Base-by-base conservation (phyloP, 2,888 invertebrate species). In the Clistopyga incitator region DNA sequence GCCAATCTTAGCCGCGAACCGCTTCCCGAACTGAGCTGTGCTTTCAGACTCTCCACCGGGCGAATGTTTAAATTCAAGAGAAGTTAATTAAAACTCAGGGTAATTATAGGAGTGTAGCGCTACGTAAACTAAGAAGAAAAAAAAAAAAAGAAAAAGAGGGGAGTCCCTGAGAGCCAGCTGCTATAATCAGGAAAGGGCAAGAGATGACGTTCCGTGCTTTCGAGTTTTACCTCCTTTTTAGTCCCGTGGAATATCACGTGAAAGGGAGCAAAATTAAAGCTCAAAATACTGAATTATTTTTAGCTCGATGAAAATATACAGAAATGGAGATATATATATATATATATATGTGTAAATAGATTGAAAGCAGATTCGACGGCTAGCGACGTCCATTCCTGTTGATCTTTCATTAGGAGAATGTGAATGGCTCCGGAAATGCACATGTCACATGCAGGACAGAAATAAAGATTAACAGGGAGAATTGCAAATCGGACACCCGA, bases 41-140 rank as follows among this genome's bases (percentile, higher is more conserved):
- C 71, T 18, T 54, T 34, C 64, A 68, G 68, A 47, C 64, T 76
- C 75, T 67, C 71, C 71, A 47, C 81, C 87, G 83, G 87, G 88
- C 89, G 88, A 90, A 89, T 90, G 88, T 89, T 90, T 87, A 89
- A 89, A 90, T 90, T 90, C 88, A 85, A 87, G 89, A 86, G 88
- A 90, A 89, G 90, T 90, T 90, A 90, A 90, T 90, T 90, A 90
- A 90, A 90, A 90, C 90, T 87, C 88, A 86, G 88, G 85, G 90
- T 87, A 90, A 90, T 90, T 90, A 90, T 88, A 88, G 88, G 87
- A 80, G 84, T 83, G 79, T 85, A 76, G 82, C 78, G 85, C 86
- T 88, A 86, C 85, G 89, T 89, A 90, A 90, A 87, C 88, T 83
- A 82, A 85, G 86, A 50, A 38, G 20, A 81, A 78, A 80, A n/a